Evolutionary conservation across 2,113 vertebrate species (phyloP).

Genomic region (Variabilichromis moorii): DNA sequence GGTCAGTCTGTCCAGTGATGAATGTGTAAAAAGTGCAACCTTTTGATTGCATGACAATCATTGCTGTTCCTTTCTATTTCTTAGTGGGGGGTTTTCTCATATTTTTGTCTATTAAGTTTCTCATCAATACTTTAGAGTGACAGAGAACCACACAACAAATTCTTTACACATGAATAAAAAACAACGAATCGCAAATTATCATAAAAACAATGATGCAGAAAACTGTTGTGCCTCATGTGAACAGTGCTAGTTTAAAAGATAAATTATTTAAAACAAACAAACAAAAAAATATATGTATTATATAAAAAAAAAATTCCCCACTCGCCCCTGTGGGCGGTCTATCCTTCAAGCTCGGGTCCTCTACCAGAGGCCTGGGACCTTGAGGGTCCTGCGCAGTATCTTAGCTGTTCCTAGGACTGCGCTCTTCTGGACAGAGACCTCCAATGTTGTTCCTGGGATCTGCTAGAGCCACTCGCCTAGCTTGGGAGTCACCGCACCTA

Average conservation of each 20-base stretch:
- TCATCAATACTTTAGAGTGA: not conserved
- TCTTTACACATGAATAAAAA: not conserved
- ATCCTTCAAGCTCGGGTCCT: not conserved
- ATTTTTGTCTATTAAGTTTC: not conserved
- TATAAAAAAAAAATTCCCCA: not conserved
- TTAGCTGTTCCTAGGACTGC: not conserved
- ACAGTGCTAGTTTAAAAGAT: not conserved
- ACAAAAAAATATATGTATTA: not conserved
- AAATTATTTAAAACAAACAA: not conserved
- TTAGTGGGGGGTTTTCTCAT: rapidly evolving
- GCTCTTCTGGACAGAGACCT: not conserved
- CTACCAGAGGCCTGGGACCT: not conserved
- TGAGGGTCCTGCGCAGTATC: not conserved
- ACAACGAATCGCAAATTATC: not conserved
- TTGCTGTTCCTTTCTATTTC: not conserved
- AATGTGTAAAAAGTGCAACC: not conserved
- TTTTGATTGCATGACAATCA: not conserved
- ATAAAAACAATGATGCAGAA: not conserved
- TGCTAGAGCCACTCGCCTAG: not conserved
- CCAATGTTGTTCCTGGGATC: not conserved
- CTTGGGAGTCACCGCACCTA: not conserved
- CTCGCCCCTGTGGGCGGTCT: not conserved
- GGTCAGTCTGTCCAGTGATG: slow-evolving; percentile 48
- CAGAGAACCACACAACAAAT: not conserved
- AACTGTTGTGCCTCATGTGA: not conserved